These are phyloP conservation scores for Aquatica leii DNA, from an alignment of 2,888 invertebrate genomes.

Conservation along the genomic window DNA sequence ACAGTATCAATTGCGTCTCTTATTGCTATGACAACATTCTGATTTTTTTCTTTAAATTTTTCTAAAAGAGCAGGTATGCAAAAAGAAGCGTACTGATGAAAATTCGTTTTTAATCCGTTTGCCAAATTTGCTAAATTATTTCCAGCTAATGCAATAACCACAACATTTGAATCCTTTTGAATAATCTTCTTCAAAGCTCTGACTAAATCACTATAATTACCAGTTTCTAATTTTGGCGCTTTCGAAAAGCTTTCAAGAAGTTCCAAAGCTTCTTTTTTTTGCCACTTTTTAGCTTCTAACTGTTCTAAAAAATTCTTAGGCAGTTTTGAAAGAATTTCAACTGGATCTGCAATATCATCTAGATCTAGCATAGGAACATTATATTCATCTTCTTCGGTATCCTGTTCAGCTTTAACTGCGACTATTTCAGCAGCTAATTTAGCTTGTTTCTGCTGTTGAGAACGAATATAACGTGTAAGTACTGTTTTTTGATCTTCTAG, in stretches of 20 bases:
- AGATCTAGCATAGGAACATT: slow-evolving; percentile 77
- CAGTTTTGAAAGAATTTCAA: slow-evolving; percentile 84
- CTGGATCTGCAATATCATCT: slow-evolving; percentile 89
- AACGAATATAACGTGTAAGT: slow-evolving; percentile 80
- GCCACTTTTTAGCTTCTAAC: slow-evolving; percentile 95
- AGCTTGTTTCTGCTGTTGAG: slow-evolving; percentile 79
- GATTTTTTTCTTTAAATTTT: slow-evolving; percentile 96
- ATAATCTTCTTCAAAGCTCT: slow-evolving; percentile 89
- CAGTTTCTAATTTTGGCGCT: slow-evolving; percentile 86
- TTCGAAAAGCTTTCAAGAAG: slow-evolving; percentile 79
- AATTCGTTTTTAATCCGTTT: slow-evolving; percentile 85
- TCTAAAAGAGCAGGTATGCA: slow-evolving; percentile 84
- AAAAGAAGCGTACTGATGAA: slow-evolving; percentile 81
- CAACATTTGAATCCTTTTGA: slow-evolving; percentile 90
- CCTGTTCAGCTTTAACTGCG: slow-evolving; percentile 62
- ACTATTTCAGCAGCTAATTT: slow-evolving; percentile 57
- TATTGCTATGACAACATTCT: slow-evolving; percentile 85
- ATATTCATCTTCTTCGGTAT: slow-evolving; percentile 67
- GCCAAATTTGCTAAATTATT: slow-evolving; percentile 86
- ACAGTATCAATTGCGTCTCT: slow-evolving; percentile 92
- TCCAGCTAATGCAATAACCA: slow-evolving; percentile 87
- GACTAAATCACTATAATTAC: slow-evolving; percentile 92
- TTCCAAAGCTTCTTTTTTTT: slow-evolving; percentile 91
- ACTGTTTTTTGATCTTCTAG: slow-evolving; percentile 69
- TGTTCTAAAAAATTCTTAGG: slow-evolving; percentile 97